Evolutionary conservation across 2,888 invertebrate genomes (phyloP), one percentile per base, ranked within the genome.

Genomic region (Spodoptera littoralis): DNA sequence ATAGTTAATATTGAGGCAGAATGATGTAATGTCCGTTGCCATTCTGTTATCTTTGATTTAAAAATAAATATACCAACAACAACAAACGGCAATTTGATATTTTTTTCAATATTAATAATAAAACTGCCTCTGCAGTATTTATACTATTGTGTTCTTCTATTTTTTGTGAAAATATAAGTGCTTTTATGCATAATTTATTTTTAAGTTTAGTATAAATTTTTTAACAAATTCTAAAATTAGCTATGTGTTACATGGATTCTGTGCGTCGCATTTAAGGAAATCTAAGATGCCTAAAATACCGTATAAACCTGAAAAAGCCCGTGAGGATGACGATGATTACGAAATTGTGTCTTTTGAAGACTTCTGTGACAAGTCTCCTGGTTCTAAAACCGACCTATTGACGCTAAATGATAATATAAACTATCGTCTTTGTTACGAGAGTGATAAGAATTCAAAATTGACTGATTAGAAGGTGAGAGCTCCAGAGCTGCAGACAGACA

Each of bases 301-400:
- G 0, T 93, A 92, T 63, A 94, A 93, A 84, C 76, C 89, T 4
- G 93, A 94, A 70, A 92, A 92, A 80, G 82, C 90, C 22, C 81
- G 81, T n/a, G 90, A 90, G 58, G 87, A 89, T 18, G 91, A 93
- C 13, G 92, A 93, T 50, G 95, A 95, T 69, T 95, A 95, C 65
- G 95, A 95, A 79, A 93, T 95, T 61, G 95, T 96, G 30, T 95
- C 96, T 1, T 96, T 96, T 79, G 95, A 96, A 83, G 95, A 96
- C 59, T 96, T 96, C 82, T 95, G 95, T 74, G 95, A 95, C 74
- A 96, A 96, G 73, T 93, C 92, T 51, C 88, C 93, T 0, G 91
- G 91, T 49, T 89, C 90, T 18, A 95, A 95, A 81, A 95, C 95
- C 11, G 96, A 96, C 87, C 92, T 95, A 65, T 90, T 95, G 72